Conservation (phyloP, 2,113 vertebrate genomes). For the Myotis brandtii region DNA sequence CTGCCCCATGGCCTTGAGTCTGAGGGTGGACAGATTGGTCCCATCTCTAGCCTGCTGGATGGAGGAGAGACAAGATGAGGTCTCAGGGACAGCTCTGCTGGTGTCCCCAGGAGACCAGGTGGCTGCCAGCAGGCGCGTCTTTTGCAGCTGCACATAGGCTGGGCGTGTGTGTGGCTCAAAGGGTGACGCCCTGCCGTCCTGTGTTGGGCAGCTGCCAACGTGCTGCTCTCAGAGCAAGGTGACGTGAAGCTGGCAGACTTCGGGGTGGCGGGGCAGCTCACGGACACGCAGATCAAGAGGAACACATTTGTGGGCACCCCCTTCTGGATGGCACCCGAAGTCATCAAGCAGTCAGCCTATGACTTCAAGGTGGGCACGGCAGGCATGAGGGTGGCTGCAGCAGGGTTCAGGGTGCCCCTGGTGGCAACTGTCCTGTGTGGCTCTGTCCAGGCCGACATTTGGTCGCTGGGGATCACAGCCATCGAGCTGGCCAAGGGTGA, state of each 20-base stretch:
- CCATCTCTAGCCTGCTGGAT: neutral
- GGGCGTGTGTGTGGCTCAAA: accelerated
- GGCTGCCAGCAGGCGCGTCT: neutral
- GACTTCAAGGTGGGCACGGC: slow-evolving; percentile 94
- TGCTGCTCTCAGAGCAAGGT: slow-evolving; percentile 97
- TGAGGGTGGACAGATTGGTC: neutral
- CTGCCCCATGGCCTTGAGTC: neutral
- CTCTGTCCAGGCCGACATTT: slow-evolving; percentile 95
- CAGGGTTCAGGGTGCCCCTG: accelerated
- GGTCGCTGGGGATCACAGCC: slow-evolving; percentile 98
- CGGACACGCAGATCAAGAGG: slow-evolving; percentile 99
- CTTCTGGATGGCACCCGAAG: slow-evolving; percentile 99
- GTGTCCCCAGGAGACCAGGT: neutral
- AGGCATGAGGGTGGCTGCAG: accelerated
- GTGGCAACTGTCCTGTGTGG: accelerated
- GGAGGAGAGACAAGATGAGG: neutral
- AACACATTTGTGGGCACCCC: slow-evolving; percentile 99
- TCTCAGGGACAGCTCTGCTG: neutral
- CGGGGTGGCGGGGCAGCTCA: slow-evolving; percentile 98
- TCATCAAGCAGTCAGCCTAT: slow-evolving; percentile 99
- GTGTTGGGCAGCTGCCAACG: slow-evolving; percentile 92
- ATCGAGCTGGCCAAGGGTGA: slow-evolving; percentile 98
- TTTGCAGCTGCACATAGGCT: neutral
- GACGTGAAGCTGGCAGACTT: slow-evolving; percentile 99
- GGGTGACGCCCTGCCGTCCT: slow-evolving; percentile 33